Conservation (phyloP, 2,797 vertebrate species). For the Notolabrus celidotus region DNA sequence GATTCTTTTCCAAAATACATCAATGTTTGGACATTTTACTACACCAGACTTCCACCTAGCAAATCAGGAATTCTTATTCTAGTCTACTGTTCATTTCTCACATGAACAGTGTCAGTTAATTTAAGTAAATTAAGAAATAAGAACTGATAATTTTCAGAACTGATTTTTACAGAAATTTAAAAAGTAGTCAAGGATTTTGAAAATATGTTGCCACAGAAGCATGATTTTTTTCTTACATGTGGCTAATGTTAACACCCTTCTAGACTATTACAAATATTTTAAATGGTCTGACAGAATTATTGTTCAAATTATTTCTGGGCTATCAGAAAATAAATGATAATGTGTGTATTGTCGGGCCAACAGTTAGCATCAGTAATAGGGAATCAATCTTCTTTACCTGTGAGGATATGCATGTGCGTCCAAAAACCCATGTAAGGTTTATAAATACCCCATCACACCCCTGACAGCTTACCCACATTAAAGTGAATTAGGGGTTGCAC, state of each 20-base stretch:
- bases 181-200: background rate
- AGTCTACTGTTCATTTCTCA: background rate
- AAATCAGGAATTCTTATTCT: constrained; percentile 10
- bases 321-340: background rate
- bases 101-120: background rate
- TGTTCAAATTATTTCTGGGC: background rate
- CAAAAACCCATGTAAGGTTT: background rate
- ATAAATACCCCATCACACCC: constrained; percentile 4
- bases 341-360: background rate
- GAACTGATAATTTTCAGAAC: constrained; percentile 14
- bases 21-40: constrained; percentile 4
- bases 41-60: background rate
- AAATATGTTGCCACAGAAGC: background rate
- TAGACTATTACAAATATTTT: background rate
- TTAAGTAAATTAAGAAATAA: background rate
- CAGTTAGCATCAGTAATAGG: background rate
- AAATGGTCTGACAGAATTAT: background rate
- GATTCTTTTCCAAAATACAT: constrained; percentile 2
- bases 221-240: background rate
- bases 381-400: no score
- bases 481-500: background rate
- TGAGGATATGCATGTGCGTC: background rate
- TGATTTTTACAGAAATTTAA: constrained; percentile 4
- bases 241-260: background rate
- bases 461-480: background rate